Conservation (phyloP, 2,113 vertebrate genomes). For the Rynchops niger region DNA sequence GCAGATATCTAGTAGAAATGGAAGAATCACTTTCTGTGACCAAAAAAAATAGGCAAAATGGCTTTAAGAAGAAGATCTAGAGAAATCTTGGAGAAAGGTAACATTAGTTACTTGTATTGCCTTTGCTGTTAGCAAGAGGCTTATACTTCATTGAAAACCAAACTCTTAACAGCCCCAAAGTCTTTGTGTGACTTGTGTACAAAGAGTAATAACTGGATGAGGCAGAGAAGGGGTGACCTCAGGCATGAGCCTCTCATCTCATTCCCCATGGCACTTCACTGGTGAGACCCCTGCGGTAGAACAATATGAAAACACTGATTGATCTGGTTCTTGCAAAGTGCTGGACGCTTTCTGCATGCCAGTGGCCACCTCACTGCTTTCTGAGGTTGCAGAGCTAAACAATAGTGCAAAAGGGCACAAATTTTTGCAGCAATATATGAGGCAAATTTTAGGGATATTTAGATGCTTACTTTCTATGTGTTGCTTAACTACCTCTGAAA, state of each 20-base stretch:
- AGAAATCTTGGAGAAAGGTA: neutral
- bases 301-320: neutral
- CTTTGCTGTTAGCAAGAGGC: neutral
- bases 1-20: neutral
- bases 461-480: neutral
- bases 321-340: neutral
- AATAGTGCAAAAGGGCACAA: neutral
- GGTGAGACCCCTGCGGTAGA: neutral
- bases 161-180: rapidly evolving
- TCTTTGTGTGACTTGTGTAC: neutral
- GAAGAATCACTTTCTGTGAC: neutral
- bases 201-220: neutral
- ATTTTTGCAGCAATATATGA: neutral
- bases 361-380: neutral
- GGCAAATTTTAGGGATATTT: neutral
- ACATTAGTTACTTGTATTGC: neutral
- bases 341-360: neutral
- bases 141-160: neutral
- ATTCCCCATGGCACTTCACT: neutral
- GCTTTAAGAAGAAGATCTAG: neutral
- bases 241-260: neutral
- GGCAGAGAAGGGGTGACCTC: neutral
- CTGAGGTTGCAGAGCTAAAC: neutral
- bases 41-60: neutral
- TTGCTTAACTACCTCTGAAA: neutral